These are phyloP conservation scores for Neodontobutis hainanensis DNA, from an alignment of 2,113 vertebrate species.

Conservation along the genomic window DNA sequence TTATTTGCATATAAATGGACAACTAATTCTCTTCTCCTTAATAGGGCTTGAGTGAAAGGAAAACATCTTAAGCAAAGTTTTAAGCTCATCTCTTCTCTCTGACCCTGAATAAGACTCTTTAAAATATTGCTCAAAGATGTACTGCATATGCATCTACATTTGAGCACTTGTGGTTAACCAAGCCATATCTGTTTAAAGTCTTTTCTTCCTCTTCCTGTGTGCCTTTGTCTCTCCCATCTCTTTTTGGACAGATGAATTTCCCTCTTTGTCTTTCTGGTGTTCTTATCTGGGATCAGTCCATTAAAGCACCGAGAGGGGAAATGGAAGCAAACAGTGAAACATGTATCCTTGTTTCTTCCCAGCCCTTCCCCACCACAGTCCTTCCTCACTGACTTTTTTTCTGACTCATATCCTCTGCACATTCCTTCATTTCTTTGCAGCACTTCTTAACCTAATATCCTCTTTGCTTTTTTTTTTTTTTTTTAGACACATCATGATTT, in stretches of 20 bases:
- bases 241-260: conserved; percentile 30
- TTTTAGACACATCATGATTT: background rate
- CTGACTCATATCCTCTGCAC: conserved; percentile 22
- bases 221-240: conserved; percentile 12
- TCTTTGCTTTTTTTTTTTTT: conserved; percentile 17
- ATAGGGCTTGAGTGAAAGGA: conserved; percentile 31
- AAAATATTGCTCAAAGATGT: background rate
- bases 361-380: background rate
- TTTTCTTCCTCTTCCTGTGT: background rate
- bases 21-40: conserved; percentile 49
- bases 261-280: conserved; percentile 5
- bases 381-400: conserved; percentile 34
- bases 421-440: conserved; percentile 13
- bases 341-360: conserved; percentile 5
- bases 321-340: conserved; percentile 13
- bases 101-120: conserved; percentile 35
- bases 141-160: conserved; percentile 7
- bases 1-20: conserved; percentile 74
- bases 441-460: conserved; percentile 1
- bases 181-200: background rate
- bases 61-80: conserved; percentile 36
- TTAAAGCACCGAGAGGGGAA: conserved; percentile 10
- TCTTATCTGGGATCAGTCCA: conserved; percentile 26
- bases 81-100: background rate
- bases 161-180: conserved; percentile 4